These are phyloP conservation scores for Lasius fuliginosus DNA, from an alignment of 2,888 invertebrate species.

Conservation along the genomic window DNA sequence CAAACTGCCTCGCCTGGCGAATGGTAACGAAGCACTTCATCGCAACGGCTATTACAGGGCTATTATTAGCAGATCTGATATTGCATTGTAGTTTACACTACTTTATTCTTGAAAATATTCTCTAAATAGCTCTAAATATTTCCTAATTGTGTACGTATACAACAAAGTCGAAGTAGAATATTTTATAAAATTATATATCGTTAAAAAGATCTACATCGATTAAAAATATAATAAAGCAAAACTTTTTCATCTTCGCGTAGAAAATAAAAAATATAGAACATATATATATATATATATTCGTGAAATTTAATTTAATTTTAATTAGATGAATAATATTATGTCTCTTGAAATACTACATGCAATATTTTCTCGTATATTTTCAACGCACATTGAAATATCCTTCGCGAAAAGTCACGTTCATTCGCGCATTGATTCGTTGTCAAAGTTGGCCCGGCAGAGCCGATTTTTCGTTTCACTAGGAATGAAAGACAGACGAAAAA, in stretches of 20 bases:
- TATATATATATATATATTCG: not conserved
- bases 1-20: constrained; percentile 39
- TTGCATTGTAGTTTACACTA: not conserved
- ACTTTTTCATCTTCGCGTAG: too few species aligned
- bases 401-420: not conserved
- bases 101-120: not conserved
- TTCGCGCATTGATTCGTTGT: not conserved
- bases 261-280: not conserved
- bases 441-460: constrained; percentile 20
- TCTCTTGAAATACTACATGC: not conserved
- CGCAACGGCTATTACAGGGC: constrained; percentile 10
- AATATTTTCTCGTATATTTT: not conserved
- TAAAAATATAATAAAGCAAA: too few species aligned
- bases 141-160: not conserved
- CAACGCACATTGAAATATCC: not conserved
- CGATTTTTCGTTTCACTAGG: constrained; percentile 28
- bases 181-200: not conserved
- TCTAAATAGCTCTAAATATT: not conserved
- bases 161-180: not conserved
- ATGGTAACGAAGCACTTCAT: constrained; percentile 25
- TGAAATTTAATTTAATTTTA: not conserved
- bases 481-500: constrained; percentile 48
- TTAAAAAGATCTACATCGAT: not conserved
- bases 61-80: constrained; percentile 24
- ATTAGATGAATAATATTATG: not conserved